Evolutionary conservation across 1,140 invertebrate species (phyloP), one percentile per base, ranked within the genome.

Genomic region (Thaumatotibia leucotreta): DNA sequence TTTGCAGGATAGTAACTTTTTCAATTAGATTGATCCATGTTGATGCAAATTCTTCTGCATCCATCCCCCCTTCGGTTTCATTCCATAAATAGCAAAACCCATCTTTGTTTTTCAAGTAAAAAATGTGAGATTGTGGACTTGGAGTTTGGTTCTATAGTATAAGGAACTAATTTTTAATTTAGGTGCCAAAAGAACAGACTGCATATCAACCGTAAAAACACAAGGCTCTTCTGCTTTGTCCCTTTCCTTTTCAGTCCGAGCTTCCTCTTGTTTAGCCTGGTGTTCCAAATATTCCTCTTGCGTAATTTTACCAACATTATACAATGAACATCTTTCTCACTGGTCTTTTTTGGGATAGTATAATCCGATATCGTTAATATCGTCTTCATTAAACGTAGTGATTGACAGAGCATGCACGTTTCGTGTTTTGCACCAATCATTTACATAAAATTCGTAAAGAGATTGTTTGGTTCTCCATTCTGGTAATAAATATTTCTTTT

Each of bases 91-190:
- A 73, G 58, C 63, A 73, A 39, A 52, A 73, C 5, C 63, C 66
- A 50, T 67, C 72, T 49, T 50, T 69, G 20, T 35, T 74, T n/a
- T 70, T 71, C 32, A 71, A 58, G 54, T 74, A 63, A 31, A 70
- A 39, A 73, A 63, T 4, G 23, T 14, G 31, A 66, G 33, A 61
- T 72, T 75, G 54, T 72, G 70, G 27, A 70, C 23, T 62, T 29
- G 11, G 2, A 74, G 63, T 29, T 74, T 74, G 14, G 72, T 71
- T 69, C 17, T 72, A 66, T 75, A 75, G 27, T 72, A 72, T n/a
- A 63, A 50, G 17, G n/a, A 58, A 33, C 27, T 58, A 23, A 67
- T 39, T 45, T 70, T 70, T 11, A 54, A 69, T 64, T 64, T 61
- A 29, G 72, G 69, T 35, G 65, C 64, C 39, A 66, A 61, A 11